Conservation (phyloP, 1,140 invertebrate genomes). For the Globodera rostochiensis region DNA sequence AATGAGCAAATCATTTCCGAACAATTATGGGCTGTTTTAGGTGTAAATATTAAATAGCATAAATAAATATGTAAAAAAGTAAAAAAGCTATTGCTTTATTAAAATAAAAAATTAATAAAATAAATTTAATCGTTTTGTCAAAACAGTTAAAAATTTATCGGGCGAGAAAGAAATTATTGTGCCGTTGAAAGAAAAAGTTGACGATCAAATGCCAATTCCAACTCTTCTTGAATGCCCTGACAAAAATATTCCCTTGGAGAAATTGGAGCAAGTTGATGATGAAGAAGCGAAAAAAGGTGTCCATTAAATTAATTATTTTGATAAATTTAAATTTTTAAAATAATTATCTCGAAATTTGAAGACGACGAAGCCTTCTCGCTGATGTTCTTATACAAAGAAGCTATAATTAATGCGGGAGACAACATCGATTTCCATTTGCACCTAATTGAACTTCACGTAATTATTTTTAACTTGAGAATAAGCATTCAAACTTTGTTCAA, state of each 20-base stretch:
- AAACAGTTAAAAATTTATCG: no score
- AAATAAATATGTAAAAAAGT: no score
- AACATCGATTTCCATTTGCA: not conserved
- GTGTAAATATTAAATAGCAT: not conserved
- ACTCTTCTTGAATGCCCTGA: not conserved
- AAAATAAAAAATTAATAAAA: no score
- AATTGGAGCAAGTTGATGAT: not conserved
- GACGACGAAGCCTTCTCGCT: not conserved
- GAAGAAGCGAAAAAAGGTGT: not conserved
- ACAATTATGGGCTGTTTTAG: not conserved
- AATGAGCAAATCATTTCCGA: not conserved
- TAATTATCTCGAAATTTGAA: not conserved
- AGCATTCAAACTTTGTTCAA: not conserved
- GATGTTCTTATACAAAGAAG: not conserved
- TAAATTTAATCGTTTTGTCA: no score
- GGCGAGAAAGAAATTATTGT: no score
- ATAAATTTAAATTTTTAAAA: not conserved
- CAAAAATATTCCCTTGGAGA: not conserved
- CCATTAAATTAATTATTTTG: not conserved
- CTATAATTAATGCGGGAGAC: not conserved
- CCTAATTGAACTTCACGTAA: not conserved
- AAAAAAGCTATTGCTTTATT: no score
- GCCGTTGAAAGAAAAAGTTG: no score
- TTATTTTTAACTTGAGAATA: not conserved
- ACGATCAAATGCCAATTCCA: not conserved